Evolutionary conservation across 1,140 invertebrate species (phyloP), one percentile per base, ranked within the genome.

Genomic region (Drosophila ironensis): DNA sequence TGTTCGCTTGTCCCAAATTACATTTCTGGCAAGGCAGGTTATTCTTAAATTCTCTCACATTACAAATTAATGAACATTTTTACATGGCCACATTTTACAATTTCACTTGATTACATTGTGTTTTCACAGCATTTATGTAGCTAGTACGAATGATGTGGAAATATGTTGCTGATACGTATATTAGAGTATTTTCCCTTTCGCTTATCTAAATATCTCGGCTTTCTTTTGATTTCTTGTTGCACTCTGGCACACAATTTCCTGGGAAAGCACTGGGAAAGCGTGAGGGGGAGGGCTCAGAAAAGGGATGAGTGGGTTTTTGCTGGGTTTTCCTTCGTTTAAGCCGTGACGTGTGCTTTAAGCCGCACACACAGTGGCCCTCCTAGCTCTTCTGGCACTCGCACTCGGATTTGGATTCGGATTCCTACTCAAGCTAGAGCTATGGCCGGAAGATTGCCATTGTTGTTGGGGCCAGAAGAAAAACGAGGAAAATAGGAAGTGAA

Each of bases 211-310:
- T 8, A 7, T 37, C 9, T 20, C 19, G 3, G 4, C 20, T 8
- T n/a, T 12, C 22, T 14, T 35, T 37, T 42, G 51, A 44, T 44
- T 54, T 47, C 11, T 44, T 59, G 68, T 53, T 77, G 73, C 67
- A 72, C 72, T 52, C 30, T 71, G 76, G 66, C 72, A 57, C 53
- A 44, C 47, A 52, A 30, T n/a, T n/a, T n/a, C n/a, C n/a, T n/a
- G 7, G 8, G 8, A 14, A 37, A 14, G 11, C 33, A n/a, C 7
- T 6, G 33, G 28, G 6, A 54, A 19, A 35, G 51, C 16, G 20
- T 8, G 20, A 5, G 16, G 3, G 5, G 8, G 19, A 19, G 20
- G 16, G 38, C 1, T 19, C 17, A 4, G 2, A 9, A 37, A 9
- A 37, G 14, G 40, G 14, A 12, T 38, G 17, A 33, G 42, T 24